A percentile compares a stretch with the other conserved stretches of the same genome.
phyloP scores from a whole-genome alignment of 1,140 invertebrate species.

The Leptopilina clavipes region DNA sequence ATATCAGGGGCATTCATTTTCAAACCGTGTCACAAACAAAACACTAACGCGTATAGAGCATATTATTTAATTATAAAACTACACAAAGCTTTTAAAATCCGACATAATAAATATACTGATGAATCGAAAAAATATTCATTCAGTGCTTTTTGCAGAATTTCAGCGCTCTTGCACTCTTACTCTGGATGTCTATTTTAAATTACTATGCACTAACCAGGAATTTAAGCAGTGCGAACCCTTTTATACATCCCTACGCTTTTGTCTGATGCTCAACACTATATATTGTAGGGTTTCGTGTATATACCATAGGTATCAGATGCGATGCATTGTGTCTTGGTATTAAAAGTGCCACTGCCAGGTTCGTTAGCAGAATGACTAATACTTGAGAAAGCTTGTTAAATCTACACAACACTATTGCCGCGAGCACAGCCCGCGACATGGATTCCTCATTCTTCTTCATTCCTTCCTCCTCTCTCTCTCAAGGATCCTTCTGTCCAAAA shows the following conservation, averaged over 20 bases:
- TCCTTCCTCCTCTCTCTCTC: neutral
- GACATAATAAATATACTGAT: no score
- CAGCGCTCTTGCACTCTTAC: neutral
- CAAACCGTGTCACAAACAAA: neutral
- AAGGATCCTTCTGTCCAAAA: slow-evolving; percentile 17
- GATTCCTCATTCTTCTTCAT: neutral
- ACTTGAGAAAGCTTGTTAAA: slow-evolving; percentile 62
- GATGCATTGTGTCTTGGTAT: slow-evolving; percentile 6
- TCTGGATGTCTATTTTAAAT: slow-evolving; percentile 33
- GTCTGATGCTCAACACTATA: neutral
- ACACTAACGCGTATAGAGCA: neutral
- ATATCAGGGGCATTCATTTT: no score
- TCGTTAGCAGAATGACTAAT: slow-evolving; percentile 47
- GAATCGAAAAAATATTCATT: no score
- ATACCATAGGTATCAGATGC: neutral
- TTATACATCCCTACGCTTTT: slow-evolving; percentile 8
- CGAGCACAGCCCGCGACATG: slow-evolving; percentile 1
- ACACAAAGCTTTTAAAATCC: no score
- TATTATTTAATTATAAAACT: no score
- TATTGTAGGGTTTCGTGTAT: neutral
- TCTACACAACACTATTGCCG: slow-evolving; percentile 21
- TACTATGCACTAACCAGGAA: neutral
- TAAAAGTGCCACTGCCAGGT: slow-evolving; percentile 35
- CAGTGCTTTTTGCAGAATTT: no score
- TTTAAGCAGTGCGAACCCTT: slow-evolving; percentile 18